Conservation (phyloP, 2,888 invertebrate genomes). For the Atrina japonica region DNA sequence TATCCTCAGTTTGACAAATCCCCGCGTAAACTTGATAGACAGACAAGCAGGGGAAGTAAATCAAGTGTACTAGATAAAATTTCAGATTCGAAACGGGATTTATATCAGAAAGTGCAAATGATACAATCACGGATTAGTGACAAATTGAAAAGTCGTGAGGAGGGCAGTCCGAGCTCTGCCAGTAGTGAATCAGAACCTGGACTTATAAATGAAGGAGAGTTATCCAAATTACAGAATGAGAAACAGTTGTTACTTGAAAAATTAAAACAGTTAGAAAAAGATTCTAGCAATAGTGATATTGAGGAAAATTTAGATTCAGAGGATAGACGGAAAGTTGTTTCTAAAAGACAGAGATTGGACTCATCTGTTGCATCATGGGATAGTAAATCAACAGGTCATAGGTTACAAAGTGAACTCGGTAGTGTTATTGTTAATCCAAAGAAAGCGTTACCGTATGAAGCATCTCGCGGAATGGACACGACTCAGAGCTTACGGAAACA, state of each 20-base stretch:
- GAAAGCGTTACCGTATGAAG: slow-evolving; percentile 29
- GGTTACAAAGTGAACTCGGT: slow-evolving; percentile 27
- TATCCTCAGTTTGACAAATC: slow-evolving; percentile 47
- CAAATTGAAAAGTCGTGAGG: slow-evolving; percentile 32
- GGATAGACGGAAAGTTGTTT: slow-evolving; percentile 51
- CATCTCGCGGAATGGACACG: slow-evolving; percentile 42
- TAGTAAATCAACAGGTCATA: slow-evolving; percentile 7
- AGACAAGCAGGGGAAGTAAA: slow-evolving; percentile 56
- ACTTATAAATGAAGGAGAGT: slow-evolving; percentile 81
- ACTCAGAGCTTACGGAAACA: slow-evolving; percentile 73
- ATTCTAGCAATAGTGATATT: slow-evolving; percentile 68
- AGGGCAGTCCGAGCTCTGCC: slow-evolving; percentile 67
- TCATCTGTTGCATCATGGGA: slow-evolving; percentile 23
- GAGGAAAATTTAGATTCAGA: slow-evolving; percentile 54
- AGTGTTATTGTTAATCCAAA: slow-evolving; percentile 32
- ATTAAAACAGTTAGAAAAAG: slow-evolving; percentile 76
- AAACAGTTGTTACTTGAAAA: slow-evolving; percentile 77
- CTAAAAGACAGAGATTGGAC: slow-evolving; percentile 65
- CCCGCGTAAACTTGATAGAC: slow-evolving; percentile 54
- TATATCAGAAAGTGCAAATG: slow-evolving; percentile 40
- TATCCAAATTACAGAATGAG: slow-evolving; percentile 75
- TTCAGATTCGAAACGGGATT: slow-evolving; percentile 34
- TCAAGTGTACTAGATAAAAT: slow-evolving; percentile 29
- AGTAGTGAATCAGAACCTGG: slow-evolving; percentile 83
- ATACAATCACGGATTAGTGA: slow-evolving; percentile 35